phyloP scores from a whole-genome alignment of 2,113 vertebrate species.

The Prochilodus magdalenae region DNA sequence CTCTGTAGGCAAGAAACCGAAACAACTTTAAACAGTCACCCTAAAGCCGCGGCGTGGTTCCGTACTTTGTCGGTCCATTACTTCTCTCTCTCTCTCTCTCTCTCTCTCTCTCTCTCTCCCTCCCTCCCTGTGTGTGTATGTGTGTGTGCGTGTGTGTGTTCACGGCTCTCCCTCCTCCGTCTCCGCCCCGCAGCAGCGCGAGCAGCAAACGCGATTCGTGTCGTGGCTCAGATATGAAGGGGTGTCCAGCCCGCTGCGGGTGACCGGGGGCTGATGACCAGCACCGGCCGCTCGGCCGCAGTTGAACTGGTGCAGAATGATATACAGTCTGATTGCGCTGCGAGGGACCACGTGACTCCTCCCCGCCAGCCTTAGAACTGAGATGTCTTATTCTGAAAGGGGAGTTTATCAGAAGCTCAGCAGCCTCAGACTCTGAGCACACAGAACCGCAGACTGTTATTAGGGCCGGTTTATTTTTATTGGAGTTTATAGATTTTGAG shows the following conservation, averaged over 20 bases:
- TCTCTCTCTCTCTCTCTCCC: conserved; percentile 29
- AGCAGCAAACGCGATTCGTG: conserved; percentile 79
- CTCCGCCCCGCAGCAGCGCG: conserved; percentile 71
- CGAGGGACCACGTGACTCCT: no score
- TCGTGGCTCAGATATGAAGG: conserved; percentile 66
- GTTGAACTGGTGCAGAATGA: background rate
- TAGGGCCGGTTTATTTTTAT: no score
- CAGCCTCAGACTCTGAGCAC: no score
- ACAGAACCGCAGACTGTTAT: no score
- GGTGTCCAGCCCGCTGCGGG: conserved; percentile 65
- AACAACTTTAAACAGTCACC: no score
- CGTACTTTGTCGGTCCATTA: conserved; percentile 30
- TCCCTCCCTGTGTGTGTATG: background rate
- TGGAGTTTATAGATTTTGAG: no score
- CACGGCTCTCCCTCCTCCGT: conserved; percentile 58
- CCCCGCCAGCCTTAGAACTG: no score
- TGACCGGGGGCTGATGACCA: conserved; percentile 61
- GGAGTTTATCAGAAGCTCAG: no score
- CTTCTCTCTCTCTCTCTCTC: conserved; percentile 2
- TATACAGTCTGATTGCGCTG: no score
- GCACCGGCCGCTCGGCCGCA: conserved; percentile 25
- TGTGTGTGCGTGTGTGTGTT: background rate
- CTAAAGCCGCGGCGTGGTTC: conserved; percentile 10
- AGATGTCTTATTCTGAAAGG: no score
- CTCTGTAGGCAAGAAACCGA: no score